Evolutionary conservation across 2,797 vertebrate genomes (phyloP).

Genomic region (Brachyrhaphis roseni): DNA sequence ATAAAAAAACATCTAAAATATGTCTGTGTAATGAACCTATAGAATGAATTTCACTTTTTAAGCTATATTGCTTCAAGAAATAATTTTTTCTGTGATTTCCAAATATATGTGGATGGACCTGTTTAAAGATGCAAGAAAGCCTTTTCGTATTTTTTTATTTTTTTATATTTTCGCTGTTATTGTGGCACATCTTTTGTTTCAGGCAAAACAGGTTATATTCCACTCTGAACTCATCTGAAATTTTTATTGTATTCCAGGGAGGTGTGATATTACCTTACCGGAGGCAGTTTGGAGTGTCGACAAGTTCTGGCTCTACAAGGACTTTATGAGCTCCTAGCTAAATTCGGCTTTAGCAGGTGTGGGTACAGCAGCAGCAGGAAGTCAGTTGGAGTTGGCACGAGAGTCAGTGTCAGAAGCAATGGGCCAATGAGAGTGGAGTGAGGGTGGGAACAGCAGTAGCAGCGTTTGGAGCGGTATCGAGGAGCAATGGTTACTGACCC

Average conservation of each 20-base stretch:
- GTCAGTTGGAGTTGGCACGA: slow-evolving; percentile 47
- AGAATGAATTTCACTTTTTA: background rate
- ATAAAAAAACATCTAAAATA: background rate
- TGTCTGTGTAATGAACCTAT: background rate
- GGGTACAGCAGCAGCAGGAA: slow-evolving; percentile 47
- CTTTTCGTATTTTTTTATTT: background rate
- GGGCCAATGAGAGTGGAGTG: slow-evolving; percentile 73
- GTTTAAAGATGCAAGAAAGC: background rate
- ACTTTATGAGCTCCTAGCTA: slow-evolving; percentile 46
- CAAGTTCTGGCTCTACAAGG: slow-evolving; percentile 35
- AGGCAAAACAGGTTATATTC: background rate
- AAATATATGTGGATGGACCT: background rate
- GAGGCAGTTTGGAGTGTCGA: slow-evolving; percentile 31
- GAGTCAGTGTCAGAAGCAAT: slow-evolving; percentile 65
- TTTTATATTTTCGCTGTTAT: slow-evolving; percentile 1
- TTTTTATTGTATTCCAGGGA: slow-evolving; percentile 44
- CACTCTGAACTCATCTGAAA: slow-evolving; percentile 3
- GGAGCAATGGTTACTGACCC: slow-evolving; percentile 87
- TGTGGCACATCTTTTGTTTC: background rate
- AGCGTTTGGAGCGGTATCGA: slow-evolving; percentile 60
- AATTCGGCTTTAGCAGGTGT: slow-evolving; percentile 41
- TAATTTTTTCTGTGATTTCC: background rate
- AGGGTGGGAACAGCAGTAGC: slow-evolving; percentile 63
- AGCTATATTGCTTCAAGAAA: background rate
- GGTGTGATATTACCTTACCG: slow-evolving; percentile 23